phyloP scores from a whole-genome alignment of 2,888 invertebrate species.

The Eutolmus rufibarbis region DNA sequence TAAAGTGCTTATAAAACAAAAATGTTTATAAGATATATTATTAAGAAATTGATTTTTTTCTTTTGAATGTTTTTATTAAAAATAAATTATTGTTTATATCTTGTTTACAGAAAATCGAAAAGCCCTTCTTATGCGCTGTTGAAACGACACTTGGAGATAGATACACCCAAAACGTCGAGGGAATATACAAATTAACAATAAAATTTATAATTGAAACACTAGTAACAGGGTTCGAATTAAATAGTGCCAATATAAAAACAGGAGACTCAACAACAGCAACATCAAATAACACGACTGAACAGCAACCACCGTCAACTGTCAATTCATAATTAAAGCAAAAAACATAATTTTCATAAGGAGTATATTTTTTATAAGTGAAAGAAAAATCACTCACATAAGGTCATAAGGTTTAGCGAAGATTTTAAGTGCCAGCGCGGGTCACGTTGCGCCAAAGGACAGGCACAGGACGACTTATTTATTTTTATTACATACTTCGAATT shows the following conservation, averaged over 20 bases:
- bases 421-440: neutral
- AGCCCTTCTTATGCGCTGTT: constrained; percentile 86
- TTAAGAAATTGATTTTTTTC: no score
- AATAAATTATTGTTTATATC: constrained; percentile 40
- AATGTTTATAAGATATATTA: no score
- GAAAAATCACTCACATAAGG: constrained; percentile 7
- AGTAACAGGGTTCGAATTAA: constrained; percentile 75
- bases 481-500: neutral
- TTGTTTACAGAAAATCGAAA: constrained; percentile 82
- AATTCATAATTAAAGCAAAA: constrained; percentile 46
- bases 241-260: constrained; percentile 48
- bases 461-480: neutral
- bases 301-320: constrained; percentile 44
- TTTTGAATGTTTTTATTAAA: no score
- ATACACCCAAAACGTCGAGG: constrained; percentile 88
- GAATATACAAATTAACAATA: constrained; percentile 86
- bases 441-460: neutral
- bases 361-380: constrained; percentile 36
- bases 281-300: constrained; percentile 43
- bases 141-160: constrained; percentile 85
- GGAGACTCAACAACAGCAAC: constrained; percentile 29
- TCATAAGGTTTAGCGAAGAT: neutral
- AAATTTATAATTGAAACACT: constrained; percentile 86
- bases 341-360: constrained; percentile 6
- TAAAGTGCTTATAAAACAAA: no score